Percentiles rank a stretch among this genome's conserved stretches.
Evolutionary conservation across 2,888 invertebrate species (phyloP).

Genomic region (Dromius quadrimaculatus): DNA sequence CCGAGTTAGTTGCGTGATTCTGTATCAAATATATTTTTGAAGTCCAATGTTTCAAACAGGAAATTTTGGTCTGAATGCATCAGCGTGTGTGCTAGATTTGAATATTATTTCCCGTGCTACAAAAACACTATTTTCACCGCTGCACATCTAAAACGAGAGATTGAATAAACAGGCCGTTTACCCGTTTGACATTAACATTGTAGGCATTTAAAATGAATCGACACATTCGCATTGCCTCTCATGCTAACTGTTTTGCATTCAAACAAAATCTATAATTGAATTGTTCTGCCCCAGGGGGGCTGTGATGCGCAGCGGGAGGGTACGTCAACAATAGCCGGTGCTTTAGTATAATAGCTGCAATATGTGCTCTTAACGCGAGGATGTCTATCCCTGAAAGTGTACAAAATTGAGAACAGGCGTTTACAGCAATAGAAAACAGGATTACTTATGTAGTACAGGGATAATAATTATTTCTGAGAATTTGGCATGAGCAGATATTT

Average conservation of each 20-base stretch:
- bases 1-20: too few species aligned
- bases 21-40: too few species aligned
- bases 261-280: conserved; percentile 38
- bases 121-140: not conserved
- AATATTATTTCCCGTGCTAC: not conserved
- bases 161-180: not conserved
- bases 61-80: too few species aligned
- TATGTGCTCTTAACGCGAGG: conserved; percentile 17
- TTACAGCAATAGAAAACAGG: too few species aligned
- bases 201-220: conserved; percentile 5
- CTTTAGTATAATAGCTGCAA: conserved; percentile 24
- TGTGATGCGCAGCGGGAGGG: too few species aligned
- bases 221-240: not conserved
- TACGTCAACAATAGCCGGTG: not conserved
- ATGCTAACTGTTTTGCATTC: conserved; percentile 8
- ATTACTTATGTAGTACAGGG: too few species aligned
- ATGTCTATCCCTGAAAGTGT: not conserved
- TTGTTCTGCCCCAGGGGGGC: conserved; percentile 11
- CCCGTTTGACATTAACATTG: not conserved
- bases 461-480: too few species aligned
- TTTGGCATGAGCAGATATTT: too few species aligned
- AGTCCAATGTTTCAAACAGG: too few species aligned
- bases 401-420: too few species aligned
- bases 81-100: too few species aligned
- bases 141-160: not conserved